Evolutionary conservation across 2,797 vertebrate genomes (phyloP).

Genomic region (Lepilemur ruficaudatus): DNA sequence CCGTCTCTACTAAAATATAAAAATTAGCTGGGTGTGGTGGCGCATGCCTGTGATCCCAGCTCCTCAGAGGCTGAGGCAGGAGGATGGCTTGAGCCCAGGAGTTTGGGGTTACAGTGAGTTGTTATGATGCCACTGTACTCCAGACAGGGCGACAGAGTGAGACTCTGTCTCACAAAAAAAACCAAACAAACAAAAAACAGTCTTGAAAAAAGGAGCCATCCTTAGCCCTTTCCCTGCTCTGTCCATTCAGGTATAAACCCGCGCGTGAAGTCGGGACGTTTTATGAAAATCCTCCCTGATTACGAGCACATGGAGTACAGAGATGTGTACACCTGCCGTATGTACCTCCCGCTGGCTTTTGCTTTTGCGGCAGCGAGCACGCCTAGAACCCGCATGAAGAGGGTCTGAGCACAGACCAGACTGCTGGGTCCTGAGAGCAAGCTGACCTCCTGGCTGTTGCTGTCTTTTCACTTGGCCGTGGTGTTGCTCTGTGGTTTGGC

Average conservation of each 20-base stretch:
- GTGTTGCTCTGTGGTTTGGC: neutral
- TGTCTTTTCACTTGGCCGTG: neutral
- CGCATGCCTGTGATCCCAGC: neutral
- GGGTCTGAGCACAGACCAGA: neutral
- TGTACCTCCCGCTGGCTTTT: slow-evolving; percentile 82
- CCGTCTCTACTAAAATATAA: too few species aligned
- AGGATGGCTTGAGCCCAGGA: neutral
- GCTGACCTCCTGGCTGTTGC: neutral
- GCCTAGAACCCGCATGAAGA: slow-evolving; percentile 74
- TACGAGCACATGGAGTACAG: slow-evolving; percentile 95
- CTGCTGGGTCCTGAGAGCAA: neutral
- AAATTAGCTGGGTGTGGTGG: neutral
- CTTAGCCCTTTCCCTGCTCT: slow-evolving; percentile 83
- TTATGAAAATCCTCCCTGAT: slow-evolving; percentile 97
- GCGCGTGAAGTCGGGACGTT: slow-evolving; percentile 94
- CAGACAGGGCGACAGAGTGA: neutral
- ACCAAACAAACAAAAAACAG: neutral
- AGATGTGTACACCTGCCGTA: slow-evolving; percentile 93
- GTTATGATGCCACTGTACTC: neutral
- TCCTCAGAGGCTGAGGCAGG: neutral
- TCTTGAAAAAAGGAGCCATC: neutral
- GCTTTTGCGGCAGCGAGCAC: slow-evolving; percentile 59
- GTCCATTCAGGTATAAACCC: slow-evolving; percentile 95
- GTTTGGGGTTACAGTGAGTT: neutral
- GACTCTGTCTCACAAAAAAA: neutral